Evolutionary conservation across 2,797 vertebrate genomes (phyloP), one percentile per base, ranked within the genome.

Genomic region (Rachycentron canadum): DNA sequence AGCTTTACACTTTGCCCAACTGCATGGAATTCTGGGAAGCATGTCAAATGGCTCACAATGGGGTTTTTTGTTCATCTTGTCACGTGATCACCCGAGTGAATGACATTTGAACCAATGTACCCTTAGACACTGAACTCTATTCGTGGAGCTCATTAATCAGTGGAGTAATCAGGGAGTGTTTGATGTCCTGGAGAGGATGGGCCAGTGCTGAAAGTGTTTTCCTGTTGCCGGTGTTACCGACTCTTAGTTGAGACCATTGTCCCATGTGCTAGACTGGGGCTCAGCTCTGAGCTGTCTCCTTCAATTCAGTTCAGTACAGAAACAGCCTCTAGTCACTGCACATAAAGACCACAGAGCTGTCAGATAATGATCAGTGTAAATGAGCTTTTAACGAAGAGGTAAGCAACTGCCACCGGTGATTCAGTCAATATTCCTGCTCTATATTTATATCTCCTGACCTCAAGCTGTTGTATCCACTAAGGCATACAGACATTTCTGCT

Each of bases 171-270:
- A 50, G n/a, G 50, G 45, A 28, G 36, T 64, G 55, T 62, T 66
- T 71, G 23, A 85, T 69, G 83, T 89, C 72, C 67, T 88, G 85
- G 52, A 87, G 49, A 69, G 67, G 75, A 8, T 57, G 78, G 25
- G 69, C 55, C 26, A 45, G 21, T 7, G 68, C 36, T 57, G 66
- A 74, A 59, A 52, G 34, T 47, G 62, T 85, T 82, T 82, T 75
- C 67, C 53, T 79, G 87, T 88, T 87, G 89, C 75, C 30, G 8
- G 7, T 66, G 88, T 72, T 83, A 88, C 87, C 14, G 28, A 72
- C 40, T n/a, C 28, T 65, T 43, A 63, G 34, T 64, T 57, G 4
- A 84, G 52, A 50, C 55, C 55, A 75, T 83, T 84, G 76, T 86
- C 43, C 52, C 25, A 25, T 40, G 36, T 38, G 40, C 81, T 82